Conservation (phyloP, 2,797 vertebrate species). For the Manis javanica region DNA sequence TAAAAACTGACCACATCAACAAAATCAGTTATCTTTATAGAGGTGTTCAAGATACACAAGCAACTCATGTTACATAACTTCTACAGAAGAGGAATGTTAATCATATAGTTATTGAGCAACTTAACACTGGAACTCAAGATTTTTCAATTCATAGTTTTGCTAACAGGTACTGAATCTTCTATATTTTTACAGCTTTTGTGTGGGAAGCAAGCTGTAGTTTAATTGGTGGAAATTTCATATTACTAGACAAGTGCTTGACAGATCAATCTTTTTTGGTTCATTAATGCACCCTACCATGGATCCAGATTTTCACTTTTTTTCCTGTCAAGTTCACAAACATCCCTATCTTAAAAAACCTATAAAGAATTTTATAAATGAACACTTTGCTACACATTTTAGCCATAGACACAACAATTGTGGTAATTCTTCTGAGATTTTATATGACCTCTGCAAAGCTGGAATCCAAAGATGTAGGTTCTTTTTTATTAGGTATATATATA, state of each 20-base stretch:
- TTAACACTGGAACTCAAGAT: slow-evolving; percentile 46
- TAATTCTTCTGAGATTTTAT: slow-evolving; percentile 8
- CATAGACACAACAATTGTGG: neutral
- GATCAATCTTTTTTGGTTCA: slow-evolving; percentile 39
- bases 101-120: slow-evolving; percentile 74
- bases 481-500: neutral
- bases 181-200: slow-evolving; percentile 63
- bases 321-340: slow-evolving; percentile 41
- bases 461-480: neutral
- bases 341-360: neutral
- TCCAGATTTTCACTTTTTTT: slow-evolving; percentile 53
- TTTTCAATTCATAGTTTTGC: slow-evolving; percentile 70
- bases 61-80: slow-evolving; percentile 70
- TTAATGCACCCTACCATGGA: slow-evolving; percentile 22
- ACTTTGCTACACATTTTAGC: slow-evolving; percentile 45
- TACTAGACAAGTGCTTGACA: slow-evolving; percentile 64
- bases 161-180: slow-evolving; percentile 42
- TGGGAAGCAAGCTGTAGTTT: slow-evolving; percentile 68
- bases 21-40: slow-evolving; percentile 39
- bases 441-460: neutral
- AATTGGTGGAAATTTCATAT: slow-evolving; percentile 65
- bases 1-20: slow-evolving; percentile 58
- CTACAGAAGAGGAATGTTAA: slow-evolving; percentile 86
- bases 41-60: slow-evolving; percentile 72
- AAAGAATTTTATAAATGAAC: slow-evolving; percentile 38